Conservation (phyloP, 2,888 invertebrate species). For the Oeneis ivallda region DNA sequence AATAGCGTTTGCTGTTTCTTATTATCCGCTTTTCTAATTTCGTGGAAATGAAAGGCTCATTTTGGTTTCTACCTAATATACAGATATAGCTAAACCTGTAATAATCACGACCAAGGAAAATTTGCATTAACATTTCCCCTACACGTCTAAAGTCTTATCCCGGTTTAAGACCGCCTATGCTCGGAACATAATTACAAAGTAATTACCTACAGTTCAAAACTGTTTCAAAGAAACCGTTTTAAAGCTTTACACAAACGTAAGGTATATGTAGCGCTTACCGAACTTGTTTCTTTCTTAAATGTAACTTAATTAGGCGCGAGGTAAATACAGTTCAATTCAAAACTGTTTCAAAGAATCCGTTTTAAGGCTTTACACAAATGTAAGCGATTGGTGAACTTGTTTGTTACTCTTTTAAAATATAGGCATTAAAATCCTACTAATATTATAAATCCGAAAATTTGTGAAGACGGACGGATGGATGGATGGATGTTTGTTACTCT, state of each 20-base stretch:
- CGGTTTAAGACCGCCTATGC: conserved; percentile 1
- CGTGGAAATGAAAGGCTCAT: too few species aligned
- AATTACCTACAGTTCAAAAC: conserved; percentile 22
- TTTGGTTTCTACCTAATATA: neutral
- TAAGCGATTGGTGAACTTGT: conserved; percentile 30
- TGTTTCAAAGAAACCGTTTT: conserved; percentile 26
- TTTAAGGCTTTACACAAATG: conserved; percentile 17
- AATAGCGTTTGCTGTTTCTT: too few species aligned
- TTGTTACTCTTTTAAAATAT: too few species aligned
- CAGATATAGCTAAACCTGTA: too few species aligned
- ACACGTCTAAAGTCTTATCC: conserved; percentile 4
- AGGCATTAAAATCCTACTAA: too few species aligned
- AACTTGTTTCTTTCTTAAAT: too few species aligned
- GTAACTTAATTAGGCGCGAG: too few species aligned
- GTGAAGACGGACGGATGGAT: too few species aligned
- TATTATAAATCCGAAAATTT: too few species aligned
- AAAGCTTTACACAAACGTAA: conserved; percentile 21
- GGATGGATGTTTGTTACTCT: too few species aligned
- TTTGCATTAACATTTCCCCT: conserved; percentile 6
- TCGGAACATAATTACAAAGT: conserved; percentile 15
- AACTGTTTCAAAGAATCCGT: conserved; percentile 26
- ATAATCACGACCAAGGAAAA: conserved; percentile 1
- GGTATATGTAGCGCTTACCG: conserved; percentile 16
- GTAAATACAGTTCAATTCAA: too few species aligned
- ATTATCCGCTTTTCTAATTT: too few species aligned